Evolutionary conservation across 2,888 invertebrate genomes (phyloP).

Genomic region (Ormia ochracea): DNA sequence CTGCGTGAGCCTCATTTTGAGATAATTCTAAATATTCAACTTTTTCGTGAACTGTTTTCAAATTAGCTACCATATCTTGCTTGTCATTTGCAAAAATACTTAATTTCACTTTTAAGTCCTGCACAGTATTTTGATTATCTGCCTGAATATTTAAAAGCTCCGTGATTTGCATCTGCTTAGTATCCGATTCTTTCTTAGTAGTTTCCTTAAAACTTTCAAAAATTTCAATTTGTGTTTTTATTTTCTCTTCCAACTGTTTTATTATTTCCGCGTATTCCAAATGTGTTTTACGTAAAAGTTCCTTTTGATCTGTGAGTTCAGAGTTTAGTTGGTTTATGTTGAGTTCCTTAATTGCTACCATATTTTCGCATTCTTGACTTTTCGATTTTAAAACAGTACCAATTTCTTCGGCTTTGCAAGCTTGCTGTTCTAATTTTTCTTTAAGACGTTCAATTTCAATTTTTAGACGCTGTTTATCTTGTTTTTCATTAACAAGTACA

Average conservation of each 20-base stretch:
- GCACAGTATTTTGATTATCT: slow-evolving; percentile 25
- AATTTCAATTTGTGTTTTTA: slow-evolving; percentile 14
- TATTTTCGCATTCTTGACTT: slow-evolving; percentile 30
- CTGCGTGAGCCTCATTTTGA: slow-evolving; percentile 62
- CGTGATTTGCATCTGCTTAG: slow-evolving; percentile 39
- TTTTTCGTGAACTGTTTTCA: slow-evolving; percentile 17
- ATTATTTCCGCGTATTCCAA: slow-evolving; percentile 8
- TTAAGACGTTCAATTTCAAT: slow-evolving; percentile 62
- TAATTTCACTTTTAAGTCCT: slow-evolving; percentile 79
- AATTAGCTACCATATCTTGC: slow-evolving; percentile 1
- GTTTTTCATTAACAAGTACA: slow-evolving; percentile 34
- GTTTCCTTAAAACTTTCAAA: slow-evolving; percentile 10
- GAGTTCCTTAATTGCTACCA: slow-evolving; percentile 21
- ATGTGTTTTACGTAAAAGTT: background rate
- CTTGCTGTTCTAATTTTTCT: slow-evolving; percentile 17
- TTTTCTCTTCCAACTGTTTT: slow-evolving; percentile 39
- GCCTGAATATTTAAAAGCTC: slow-evolving; percentile 29
- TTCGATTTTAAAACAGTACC: slow-evolving; percentile 1
- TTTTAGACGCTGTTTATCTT: slow-evolving; percentile 30
- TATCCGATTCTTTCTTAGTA: slow-evolving; percentile 21
- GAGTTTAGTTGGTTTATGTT: slow-evolving; percentile 14
- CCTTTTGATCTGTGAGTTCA: slow-evolving; percentile 22
- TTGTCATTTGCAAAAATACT: slow-evolving; percentile 61
- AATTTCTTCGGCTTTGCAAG: slow-evolving; percentile 28
- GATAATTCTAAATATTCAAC: slow-evolving; percentile 63